Conservation (phyloP, 2,797 vertebrate genomes). For the Buphagus erythrorhynchus region DNA sequence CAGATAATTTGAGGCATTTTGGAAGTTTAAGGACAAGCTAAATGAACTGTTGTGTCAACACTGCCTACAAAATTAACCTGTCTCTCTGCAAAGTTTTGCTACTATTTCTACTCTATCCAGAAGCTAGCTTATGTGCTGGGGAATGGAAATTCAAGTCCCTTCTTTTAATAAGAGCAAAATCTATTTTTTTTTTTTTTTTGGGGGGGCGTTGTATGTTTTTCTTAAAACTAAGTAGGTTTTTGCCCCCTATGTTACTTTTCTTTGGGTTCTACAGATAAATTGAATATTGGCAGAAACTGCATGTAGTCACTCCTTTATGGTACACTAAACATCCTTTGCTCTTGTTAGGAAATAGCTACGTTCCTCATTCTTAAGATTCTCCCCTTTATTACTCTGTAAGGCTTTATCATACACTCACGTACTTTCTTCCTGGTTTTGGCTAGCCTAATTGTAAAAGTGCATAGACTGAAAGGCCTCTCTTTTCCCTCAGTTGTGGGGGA, state of each 20-base stretch:
- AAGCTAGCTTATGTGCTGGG: not conserved
- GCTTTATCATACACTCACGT: not conserved
- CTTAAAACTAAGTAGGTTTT: not conserved
- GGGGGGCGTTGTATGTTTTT: not conserved
- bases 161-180: not conserved
- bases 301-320: not conserved
- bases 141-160: not conserved
- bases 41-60: conserved; percentile 51
- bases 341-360: not conserved
- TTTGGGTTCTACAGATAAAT: not conserved
- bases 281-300: not conserved
- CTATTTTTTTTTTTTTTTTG: not conserved
- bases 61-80: not conserved
- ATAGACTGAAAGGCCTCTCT: not conserved
- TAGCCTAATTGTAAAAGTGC: not conserved
- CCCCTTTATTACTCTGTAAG: not conserved
- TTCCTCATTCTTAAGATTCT: not conserved
- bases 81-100: not conserved
- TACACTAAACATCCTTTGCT: not conserved
- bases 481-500: not conserved
- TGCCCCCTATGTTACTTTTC: not conserved
- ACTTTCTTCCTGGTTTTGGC: not conserved
- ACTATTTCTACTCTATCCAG: not conserved
- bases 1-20: conserved; percentile 16
- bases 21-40: conserved; percentile 18